Percentiles rank a stretch among this genome's conserved stretches.
Evolutionary conservation across 2,113 vertebrate species (phyloP).

Genomic region (Pelecanoides urinatrix): DNA sequence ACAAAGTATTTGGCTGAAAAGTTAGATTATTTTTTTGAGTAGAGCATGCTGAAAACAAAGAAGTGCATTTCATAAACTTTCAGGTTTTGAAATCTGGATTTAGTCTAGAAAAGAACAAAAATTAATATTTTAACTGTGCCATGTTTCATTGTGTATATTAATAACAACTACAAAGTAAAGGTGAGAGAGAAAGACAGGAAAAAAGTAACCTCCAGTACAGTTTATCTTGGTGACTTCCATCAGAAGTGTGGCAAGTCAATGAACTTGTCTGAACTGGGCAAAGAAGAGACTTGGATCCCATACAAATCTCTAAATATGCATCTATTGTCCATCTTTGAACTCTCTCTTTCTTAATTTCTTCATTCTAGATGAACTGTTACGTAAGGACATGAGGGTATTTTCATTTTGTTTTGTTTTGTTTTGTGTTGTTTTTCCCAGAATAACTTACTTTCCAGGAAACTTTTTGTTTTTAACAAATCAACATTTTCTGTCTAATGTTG

Average conservation of each 20-base stretch:
- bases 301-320: not conserved
- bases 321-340: not conserved
- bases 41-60: not conserved
- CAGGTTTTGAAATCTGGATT: not conserved
- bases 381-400: not conserved
- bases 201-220: not conserved
- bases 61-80: not conserved
- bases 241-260: not conserved
- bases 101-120: not conserved
- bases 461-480: not conserved
- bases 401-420: not conserved
- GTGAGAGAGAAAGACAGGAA: not conserved
- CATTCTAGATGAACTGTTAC: not conserved
- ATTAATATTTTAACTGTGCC: not conserved
- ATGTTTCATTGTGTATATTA: not conserved
- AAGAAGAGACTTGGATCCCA: not conserved
- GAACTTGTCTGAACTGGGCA: not conserved
- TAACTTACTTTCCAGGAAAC: not conserved
- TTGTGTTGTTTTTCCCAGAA: not conserved
- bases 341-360: not conserved
- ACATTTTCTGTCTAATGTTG: not conserved
- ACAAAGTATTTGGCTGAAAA: not conserved
- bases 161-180: not conserved
- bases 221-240: not conserved
- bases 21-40: not conserved